phyloP scores from a whole-genome alignment of 2,888 invertebrate genomes.

The Nomada hirtipes region DNA sequence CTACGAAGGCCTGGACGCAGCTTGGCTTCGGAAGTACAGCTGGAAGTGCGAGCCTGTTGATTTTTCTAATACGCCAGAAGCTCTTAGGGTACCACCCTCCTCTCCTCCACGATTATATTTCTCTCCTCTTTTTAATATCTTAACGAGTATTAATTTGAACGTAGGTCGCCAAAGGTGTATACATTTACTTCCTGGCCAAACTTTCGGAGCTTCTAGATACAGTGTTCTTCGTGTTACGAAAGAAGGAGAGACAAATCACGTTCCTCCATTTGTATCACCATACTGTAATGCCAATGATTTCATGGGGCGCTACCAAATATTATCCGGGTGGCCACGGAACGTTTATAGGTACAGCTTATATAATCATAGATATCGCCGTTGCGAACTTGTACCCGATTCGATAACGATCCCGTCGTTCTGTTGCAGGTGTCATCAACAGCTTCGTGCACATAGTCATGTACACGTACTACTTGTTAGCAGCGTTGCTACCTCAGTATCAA shows the following conservation, averaged over 20 bases:
- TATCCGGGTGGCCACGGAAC: constrained; percentile 95
- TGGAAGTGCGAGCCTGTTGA: constrained; percentile 97
- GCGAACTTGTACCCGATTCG: not conserved
- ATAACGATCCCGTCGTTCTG: not conserved
- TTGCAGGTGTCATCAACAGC: constrained; percentile 92
- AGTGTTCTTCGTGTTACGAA: constrained; percentile 96
- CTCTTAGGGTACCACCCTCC: constrained; percentile 88
- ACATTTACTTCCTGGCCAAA: constrained; percentile 95
- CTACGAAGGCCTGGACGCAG: constrained; percentile 90
- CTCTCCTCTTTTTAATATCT: not conserved
- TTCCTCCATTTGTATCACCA: constrained; percentile 97
- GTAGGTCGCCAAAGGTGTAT: constrained; percentile 89
- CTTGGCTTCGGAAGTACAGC: constrained; percentile 93
- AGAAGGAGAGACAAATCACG: constrained; percentile 95
- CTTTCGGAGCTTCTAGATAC: constrained; percentile 96
- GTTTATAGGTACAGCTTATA: constrained; percentile 86
- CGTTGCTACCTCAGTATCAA: constrained; percentile 94
- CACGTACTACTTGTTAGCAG: constrained; percentile 95
- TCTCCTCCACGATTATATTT: not conserved
- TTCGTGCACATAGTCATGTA: constrained; percentile 99
- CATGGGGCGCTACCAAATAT: constrained; percentile 97
- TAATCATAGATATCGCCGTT: not conserved
- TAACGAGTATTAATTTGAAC: not conserved
- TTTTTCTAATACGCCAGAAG: constrained; percentile 90
- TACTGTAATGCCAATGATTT: constrained; percentile 96